phyloP scores from a whole-genome alignment of 2,797 vertebrate genomes.

The Clangula hyemalis region DNA sequence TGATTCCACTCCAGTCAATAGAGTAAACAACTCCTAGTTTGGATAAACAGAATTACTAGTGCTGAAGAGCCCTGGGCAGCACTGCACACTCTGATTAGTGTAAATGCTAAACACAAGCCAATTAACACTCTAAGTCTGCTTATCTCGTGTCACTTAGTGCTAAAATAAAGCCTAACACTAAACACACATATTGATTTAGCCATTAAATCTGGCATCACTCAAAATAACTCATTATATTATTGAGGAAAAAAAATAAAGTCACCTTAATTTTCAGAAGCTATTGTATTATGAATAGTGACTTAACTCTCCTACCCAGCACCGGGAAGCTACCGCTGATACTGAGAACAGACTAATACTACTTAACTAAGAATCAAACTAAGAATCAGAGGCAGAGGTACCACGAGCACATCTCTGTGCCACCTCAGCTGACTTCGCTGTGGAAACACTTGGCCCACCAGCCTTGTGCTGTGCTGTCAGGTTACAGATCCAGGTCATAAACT shows the following conservation, averaged over 20 bases:
- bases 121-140: slow-evolving; percentile 81
- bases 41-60: slow-evolving; percentile 78
- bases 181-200: slow-evolving; percentile 82
- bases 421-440: background rate
- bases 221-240: slow-evolving; percentile 76
- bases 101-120: slow-evolving; percentile 83
- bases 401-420: background rate
- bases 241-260: slow-evolving; percentile 64
- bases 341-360: background rate
- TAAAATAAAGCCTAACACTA: slow-evolving; percentile 78
- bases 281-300: background rate
- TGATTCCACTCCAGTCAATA: slow-evolving; percentile 72
- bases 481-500: rapidly evolving
- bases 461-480: background rate
- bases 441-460: background rate
- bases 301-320: background rate
- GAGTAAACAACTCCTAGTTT: slow-evolving; percentile 70
- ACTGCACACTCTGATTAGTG: slow-evolving; percentile 75
- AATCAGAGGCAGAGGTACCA: background rate
- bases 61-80: slow-evolving; percentile 73
- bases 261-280: slow-evolving; percentile 54
- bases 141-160: slow-evolving; percentile 80
- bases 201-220: slow-evolving; percentile 78
- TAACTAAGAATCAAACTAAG: background rate
- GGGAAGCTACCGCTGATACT: background rate